Conservation (phyloP, 53 echinoderm and acorn worm genomes). For the Holothuria leucospilota region DNA sequence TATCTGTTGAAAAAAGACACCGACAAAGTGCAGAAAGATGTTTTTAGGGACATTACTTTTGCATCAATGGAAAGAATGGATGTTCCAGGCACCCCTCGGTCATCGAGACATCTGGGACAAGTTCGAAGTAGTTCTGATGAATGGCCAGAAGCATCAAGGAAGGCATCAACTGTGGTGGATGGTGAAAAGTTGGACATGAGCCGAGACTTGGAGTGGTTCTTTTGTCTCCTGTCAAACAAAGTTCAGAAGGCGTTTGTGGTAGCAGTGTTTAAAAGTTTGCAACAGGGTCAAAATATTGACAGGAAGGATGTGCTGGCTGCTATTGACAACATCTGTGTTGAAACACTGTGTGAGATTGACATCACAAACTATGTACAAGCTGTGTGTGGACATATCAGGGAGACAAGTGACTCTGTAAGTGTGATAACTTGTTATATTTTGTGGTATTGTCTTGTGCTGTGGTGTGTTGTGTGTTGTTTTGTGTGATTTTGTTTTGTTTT, state of each 20-base stretch:
- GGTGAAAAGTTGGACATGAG: conserved; percentile 37
- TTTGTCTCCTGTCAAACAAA: conserved; percentile 60
- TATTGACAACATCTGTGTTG: conserved; percentile 86
- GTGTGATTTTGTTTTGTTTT: no score
- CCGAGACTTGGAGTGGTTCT: conserved; percentile 75
- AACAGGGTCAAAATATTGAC: conserved; percentile 75
- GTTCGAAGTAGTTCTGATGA: background rate
- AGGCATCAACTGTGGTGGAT: background rate
- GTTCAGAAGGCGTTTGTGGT: conserved; percentile 87
- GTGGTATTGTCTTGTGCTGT: no score
- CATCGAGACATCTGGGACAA: background rate
- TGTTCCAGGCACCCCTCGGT: conserved; percentile 18
- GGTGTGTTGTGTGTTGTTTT: no score
- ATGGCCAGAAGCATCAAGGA: conserved; percentile 8
- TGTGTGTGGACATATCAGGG: conserved; percentile 87
- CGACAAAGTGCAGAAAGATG: conserved; percentile 47
- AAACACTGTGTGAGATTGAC: conserved; percentile 88
- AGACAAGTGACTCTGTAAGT: conserved; percentile 64
- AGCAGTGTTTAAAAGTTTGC: conserved; percentile 87
- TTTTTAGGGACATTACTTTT: conserved; percentile 88
- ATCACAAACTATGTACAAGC: conserved; percentile 90
- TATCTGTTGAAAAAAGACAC: conserved; percentile 65
- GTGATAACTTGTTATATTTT: no score
- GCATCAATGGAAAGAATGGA: conserved; percentile 31
- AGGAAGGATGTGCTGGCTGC: conserved; percentile 82